Evolutionary conservation across 2,113 vertebrate species (phyloP).

Genomic region (Notarius quadriscutis): DNA sequence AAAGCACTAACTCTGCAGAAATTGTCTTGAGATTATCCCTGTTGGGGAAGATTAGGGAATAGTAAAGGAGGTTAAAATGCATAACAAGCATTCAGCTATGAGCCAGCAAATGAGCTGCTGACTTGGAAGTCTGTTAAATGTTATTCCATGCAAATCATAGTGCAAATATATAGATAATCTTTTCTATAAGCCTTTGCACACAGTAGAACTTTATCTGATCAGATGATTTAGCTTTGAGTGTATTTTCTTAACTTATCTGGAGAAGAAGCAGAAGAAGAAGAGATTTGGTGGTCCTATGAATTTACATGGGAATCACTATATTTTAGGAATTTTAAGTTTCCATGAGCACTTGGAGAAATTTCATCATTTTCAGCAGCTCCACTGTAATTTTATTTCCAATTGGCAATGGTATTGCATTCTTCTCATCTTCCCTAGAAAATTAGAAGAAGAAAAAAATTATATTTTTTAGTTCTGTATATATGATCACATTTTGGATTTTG

Average conservation of each 20-base stretch:
- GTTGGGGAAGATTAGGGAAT: constrained; percentile 62
- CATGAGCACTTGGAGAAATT: neutral
- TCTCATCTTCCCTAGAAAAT: neutral
- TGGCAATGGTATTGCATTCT: neutral
- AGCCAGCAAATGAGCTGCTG: constrained; percentile 45
- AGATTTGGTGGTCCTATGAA: too few relatives aligned
- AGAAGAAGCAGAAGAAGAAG: neutral
- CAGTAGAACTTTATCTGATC: neutral
- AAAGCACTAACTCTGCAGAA: neutral
- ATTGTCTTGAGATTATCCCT: too few relatives aligned
- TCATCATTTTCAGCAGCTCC: neutral
- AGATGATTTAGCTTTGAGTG: neutral
- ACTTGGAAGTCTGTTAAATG: constrained; percentile 59
- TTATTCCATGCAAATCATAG: constrained; percentile 48
- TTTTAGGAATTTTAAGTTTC: neutral
- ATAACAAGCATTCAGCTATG: constrained; percentile 66
- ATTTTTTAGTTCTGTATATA: neutral
- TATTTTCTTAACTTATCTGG: neutral
- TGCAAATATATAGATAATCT: neutral
- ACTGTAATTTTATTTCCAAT: neutral
- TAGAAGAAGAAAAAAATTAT: too few relatives aligned
- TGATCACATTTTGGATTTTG: too few relatives aligned
- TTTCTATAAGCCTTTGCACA: neutral
- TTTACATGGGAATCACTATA: neutral
- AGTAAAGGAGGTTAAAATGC: constrained; percentile 62